phyloP scores from a whole-genome alignment of 2,113 vertebrate species.

The Callocephalon fimbriatum region DNA sequence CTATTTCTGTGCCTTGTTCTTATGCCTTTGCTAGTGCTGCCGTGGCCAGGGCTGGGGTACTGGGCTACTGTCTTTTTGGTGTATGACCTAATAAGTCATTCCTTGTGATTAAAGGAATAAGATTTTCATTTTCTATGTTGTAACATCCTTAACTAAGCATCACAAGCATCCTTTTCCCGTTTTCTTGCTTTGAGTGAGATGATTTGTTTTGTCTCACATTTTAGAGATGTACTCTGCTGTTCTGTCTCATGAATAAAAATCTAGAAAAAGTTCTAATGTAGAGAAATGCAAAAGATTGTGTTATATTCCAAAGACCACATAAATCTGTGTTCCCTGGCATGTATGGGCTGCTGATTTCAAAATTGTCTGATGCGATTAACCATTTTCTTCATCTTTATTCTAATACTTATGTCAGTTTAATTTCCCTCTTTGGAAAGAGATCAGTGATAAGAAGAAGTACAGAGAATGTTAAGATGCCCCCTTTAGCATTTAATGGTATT shows the following conservation, averaged over 20 bases:
- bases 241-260: neutral
- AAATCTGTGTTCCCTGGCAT: constrained; percentile 1
- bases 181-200: neutral
- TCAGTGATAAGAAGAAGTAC: constrained; percentile 23
- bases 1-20: neutral
- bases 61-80: neutral
- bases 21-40: neutral
- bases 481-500: constrained; percentile 22
- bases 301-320: neutral
- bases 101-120: neutral
- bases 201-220: neutral
- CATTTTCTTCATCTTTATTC: constrained; percentile 45
- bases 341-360: neutral
- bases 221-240: neutral
- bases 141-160: neutral
- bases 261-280: neutral
- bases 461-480: neutral
- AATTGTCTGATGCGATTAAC: constrained; percentile 46
- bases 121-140: neutral
- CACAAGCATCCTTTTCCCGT: neutral
- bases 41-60: neutral
- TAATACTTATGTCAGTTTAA: constrained; percentile 36
- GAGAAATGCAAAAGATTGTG: neutral
- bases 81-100: neutral
- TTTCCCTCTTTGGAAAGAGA: constrained; percentile 54